A percentile compares a stretch with the other conserved stretches of the same genome.
These are phyloP conservation scores for Ispidina picta DNA, from an alignment of 2,797 vertebrate genomes.

Conservation along the genomic window DNA sequence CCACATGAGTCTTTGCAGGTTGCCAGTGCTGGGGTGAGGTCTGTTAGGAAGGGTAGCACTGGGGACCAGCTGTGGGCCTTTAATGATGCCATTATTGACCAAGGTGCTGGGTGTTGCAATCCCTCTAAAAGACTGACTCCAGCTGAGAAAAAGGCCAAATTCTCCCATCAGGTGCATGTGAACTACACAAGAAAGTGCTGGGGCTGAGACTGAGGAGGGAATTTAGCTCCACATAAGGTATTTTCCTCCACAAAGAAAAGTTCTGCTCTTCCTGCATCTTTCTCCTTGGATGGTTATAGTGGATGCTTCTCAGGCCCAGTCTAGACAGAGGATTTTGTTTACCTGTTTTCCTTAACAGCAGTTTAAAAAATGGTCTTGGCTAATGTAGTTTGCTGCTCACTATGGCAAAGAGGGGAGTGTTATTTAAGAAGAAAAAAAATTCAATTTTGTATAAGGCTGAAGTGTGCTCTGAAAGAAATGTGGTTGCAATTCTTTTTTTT, in stretches of 20 bases:
- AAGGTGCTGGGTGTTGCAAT: not conserved
- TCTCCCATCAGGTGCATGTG: not conserved
- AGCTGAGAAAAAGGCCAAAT: not conserved
- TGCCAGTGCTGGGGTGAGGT: rapidly evolving
- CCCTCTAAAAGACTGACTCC: not conserved
- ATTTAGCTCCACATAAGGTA: not conserved
- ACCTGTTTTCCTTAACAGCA: not conserved
- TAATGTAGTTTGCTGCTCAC: not conserved
- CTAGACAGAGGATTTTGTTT: not conserved
- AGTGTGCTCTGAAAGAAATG: not conserved
- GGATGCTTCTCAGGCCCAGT: not conserved
- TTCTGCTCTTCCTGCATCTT: not conserved
- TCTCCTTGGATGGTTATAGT: not conserved
- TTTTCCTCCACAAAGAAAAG: not conserved
- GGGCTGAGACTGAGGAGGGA: not conserved
- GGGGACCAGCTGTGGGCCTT: rapidly evolving
- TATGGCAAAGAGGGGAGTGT: not conserved
- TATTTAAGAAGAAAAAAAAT: not conserved
- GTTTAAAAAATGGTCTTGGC: not conserved
- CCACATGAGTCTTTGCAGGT: rapidly evolving
- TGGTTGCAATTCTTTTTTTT: not conserved
- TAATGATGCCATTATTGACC: not conserved
- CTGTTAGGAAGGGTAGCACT: not conserved
- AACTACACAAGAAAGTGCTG: not conserved
- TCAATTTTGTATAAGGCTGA: not conserved